These are phyloP conservation scores for Heloderma charlesbogerti DNA, from an alignment of 2,113 vertebrate genomes.

Conservation along the genomic window DNA sequence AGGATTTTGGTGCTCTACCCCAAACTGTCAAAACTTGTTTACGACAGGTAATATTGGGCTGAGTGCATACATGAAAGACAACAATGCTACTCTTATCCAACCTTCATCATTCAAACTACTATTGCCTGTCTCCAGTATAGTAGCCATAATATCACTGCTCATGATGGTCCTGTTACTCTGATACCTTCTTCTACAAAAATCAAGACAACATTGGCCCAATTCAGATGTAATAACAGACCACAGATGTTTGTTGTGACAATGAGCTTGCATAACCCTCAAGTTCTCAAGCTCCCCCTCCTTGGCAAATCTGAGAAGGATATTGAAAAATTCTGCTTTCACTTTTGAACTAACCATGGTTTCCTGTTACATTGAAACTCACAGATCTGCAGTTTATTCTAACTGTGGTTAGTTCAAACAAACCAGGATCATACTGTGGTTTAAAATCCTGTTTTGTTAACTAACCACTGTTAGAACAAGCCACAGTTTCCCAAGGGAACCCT, in stretches of 20 bases:
- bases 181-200: background rate
- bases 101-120: conserved; percentile 52
- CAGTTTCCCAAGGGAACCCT: background rate
- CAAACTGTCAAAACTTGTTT: background rate
- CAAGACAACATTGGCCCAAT: background rate
- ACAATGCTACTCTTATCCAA: background rate
- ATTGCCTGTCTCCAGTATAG: background rate
- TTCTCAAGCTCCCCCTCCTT: background rate
- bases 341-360: background rate
- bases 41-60: background rate
- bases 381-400: background rate
- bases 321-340: background rate
- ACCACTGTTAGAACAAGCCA: background rate
- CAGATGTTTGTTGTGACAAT: background rate
- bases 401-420: background rate
- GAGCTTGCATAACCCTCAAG: background rate
- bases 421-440: background rate
- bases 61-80: background rate
- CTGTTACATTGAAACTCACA: background rate
- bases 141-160: background rate
- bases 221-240: background rate
- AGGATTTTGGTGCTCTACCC: background rate
- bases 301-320: background rate
- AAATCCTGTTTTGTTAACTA: background rate
- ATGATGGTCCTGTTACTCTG: conserved; percentile 43